Base-by-base conservation (phyloP, 53 echinoderm and acorn worm species). In the Echinarachnius parma region DNA sequence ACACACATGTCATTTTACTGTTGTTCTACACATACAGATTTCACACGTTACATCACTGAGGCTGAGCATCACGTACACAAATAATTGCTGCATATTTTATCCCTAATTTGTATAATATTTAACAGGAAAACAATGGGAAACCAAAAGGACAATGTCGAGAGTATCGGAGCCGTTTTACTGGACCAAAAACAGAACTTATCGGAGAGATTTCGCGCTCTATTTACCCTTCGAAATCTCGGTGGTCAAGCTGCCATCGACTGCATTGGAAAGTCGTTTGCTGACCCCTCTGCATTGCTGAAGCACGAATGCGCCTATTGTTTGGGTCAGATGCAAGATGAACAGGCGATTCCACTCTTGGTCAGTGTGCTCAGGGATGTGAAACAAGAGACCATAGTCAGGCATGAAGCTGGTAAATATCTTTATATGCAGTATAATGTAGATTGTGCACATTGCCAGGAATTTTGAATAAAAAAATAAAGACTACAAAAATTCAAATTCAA, bases 361-460 rank as follows among this genome's bases (percentile, higher is more conserved):
- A 46, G 30, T 4, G 92, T 92, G 24, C 48, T 92, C 10, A 76
- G 82, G 15, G 92, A 92, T 62, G 76, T 52, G 9, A 55, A 78
- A 3, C 87, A 92, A 42, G 87, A 92, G 44, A 53, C 87, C 28
- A 92, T 92, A 34, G 92, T 92, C 9, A 81, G 92, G 53, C 92
- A 92, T 58, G 92, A 92, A 81, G 92, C 92, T 77, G 92, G 92
- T 88, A 53, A 68, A n/a, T n/a, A n/a, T n/a, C n/a, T n/a, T n/a
- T n/a, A n/a, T n/a, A n/a, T n/a, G n/a, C n/a, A n/a, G n/a, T n/a
- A n/a, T n/a, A n/a, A n/a, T n/a, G n/a, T n/a, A n/a, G n/a, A n/a
- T n/a, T n/a, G n/a, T n/a, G n/a, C n/a, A n/a, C n/a, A n/a, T n/a
- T n/a, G n/a, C n/a, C n/a, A n/a, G n/a, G n/a, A n/a, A n/a, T n/a